Base-by-base conservation (phyloP, 2,888 invertebrate genomes). In the Tenthredo amoena region DNA sequence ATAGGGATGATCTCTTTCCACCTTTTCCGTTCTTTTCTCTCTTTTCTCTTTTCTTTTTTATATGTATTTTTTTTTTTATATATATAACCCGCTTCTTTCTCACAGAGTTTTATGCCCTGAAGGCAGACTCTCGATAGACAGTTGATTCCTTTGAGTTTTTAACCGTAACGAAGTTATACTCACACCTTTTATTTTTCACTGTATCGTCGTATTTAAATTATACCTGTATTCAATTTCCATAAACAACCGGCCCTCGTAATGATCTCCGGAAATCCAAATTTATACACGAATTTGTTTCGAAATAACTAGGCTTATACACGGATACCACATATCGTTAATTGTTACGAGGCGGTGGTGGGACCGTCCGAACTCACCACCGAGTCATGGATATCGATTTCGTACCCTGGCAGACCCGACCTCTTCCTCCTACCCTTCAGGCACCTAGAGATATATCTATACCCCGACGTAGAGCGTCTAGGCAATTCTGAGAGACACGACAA, bases 351-450 rank as follows among this genome's bases (percentile, higher is more conserved):
- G 62, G 62, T 55, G 55, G 26, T 58, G 62, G 62, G 62, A 31
- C 68, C 68, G 68, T 68, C 26, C 34, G 18, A 34, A 68, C 68
- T 68, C 68, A 4, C 18, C 18, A 68, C 31, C 31, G 68, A 68
- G 72, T 74, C 72, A 74, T 15, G 72, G 43, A 74, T 74, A 77
- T 77, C 76, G 76, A 77, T 77, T 77, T 50, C 18, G 26, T 55
- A n/a, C 34, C 72, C 21, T 21, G 72, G 40, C 43, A 43, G 76
- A 21, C 12, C 76, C 76, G 26, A 50, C 76, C 50, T 50, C 50
- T 9, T 43, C 26, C 31, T n/a, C n/a, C 71, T n/a, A 15, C 37
- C 10, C 72, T n/a, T 43, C n/a, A 6, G 12, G 10, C 43, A 74
- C 43, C 72, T 74, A n/a, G 10, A 9, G 9, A 0, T 21, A 26